Evolutionary conservation across 2,113 vertebrate genomes (phyloP).

Genomic region (Raphicerus campestris): DNA sequence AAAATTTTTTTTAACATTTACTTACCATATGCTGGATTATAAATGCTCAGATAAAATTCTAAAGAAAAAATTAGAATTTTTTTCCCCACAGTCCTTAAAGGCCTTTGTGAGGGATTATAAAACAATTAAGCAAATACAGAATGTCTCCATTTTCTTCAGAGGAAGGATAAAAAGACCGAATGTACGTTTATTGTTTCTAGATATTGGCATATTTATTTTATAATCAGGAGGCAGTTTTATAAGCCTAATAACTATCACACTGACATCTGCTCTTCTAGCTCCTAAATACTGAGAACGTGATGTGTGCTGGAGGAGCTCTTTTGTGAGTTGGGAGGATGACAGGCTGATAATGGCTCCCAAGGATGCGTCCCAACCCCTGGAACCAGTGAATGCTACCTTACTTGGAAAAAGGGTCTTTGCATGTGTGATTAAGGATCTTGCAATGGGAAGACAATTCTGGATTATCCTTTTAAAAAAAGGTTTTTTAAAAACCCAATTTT

Average conservation of each 20-base stretch:
- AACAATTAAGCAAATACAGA: neutral
- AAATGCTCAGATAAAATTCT: neutral
- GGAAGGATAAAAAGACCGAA: neutral
- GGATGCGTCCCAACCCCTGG: neutral
- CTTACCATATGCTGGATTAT: neutral
- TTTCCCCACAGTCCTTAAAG: neutral
- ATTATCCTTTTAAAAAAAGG: neutral
- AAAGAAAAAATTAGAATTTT: neutral
- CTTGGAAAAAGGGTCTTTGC: neutral
- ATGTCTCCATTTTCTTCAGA: neutral
- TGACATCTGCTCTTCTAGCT: neutral
- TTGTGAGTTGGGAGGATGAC: neutral
- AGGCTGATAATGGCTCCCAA: neutral
- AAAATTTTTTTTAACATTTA: neutral
- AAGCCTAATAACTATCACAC: neutral
- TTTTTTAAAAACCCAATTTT: neutral
- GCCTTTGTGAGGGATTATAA: neutral
- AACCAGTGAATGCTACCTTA: neutral
- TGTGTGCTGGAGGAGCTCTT: neutral
- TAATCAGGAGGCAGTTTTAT: neutral
- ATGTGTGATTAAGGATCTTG: neutral
- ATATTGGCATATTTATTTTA: neutral
- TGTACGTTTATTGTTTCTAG: neutral
- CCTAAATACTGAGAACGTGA: neutral
- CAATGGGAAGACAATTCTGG: neutral